These are phyloP conservation scores for Felis chaus DNA, from an alignment of 2,113 vertebrate genomes.

Conservation along the genomic window DNA sequence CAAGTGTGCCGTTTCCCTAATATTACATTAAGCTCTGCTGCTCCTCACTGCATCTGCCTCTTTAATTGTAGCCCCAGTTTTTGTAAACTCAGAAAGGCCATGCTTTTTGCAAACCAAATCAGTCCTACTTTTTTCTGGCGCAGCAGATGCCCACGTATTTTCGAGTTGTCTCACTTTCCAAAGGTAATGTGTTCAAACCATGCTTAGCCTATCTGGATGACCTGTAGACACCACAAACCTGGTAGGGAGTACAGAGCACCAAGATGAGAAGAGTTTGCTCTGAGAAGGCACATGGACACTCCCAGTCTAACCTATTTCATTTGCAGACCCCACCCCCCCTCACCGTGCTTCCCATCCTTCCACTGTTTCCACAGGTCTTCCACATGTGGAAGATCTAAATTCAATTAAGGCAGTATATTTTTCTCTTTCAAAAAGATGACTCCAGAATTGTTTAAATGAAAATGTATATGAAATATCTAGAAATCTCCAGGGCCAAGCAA, in stretches of 20 bases:
- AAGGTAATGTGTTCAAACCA: not conserved
- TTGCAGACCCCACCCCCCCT: not conserved
- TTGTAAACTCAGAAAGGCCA: not conserved
- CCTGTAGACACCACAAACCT: not conserved
- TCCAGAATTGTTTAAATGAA: constrained; percentile 41
- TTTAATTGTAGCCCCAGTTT: not conserved
- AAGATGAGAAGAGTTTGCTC: not conserved
- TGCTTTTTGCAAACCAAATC: not conserved
- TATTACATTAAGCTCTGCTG: not conserved
- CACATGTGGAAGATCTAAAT: not conserved
- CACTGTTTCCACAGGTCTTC: not conserved
- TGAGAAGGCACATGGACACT: not conserved
- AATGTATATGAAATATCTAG: not conserved
- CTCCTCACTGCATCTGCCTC: not conserved
- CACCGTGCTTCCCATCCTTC: not conserved
- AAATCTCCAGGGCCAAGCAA: not conserved
- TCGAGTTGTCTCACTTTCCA: not conserved
- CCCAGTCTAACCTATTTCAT: not conserved
- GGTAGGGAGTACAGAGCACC: not conserved
- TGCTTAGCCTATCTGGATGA: not conserved
- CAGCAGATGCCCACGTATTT: not conserved
- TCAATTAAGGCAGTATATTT: constrained; percentile 28
- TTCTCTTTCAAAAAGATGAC: not conserved
- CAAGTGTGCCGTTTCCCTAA: not conserved
- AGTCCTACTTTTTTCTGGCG: not conserved